Evolutionary conservation across 2,888 invertebrate genomes (phyloP).

Genomic region (Amblyjoppa proteus): DNA sequence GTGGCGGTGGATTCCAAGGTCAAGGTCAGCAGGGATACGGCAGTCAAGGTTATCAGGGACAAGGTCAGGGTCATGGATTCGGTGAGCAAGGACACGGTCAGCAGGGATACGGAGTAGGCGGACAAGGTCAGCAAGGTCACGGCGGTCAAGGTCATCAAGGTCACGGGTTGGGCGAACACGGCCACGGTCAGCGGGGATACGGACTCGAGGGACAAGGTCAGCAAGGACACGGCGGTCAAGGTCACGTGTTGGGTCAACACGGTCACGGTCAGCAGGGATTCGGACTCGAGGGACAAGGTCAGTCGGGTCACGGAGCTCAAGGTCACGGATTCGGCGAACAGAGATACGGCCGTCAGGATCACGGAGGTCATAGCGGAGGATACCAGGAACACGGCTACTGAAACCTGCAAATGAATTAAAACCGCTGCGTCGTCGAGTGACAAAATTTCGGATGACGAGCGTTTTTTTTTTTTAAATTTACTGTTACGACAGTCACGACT

Average conservation of each 20-base stretch:
- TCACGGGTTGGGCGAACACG: slow-evolving; percentile 75
- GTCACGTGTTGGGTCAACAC: slow-evolving; percentile 75
- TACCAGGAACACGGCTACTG: slow-evolving; percentile 34
- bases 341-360: slow-evolving; percentile 19
- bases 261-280: slow-evolving; percentile 70
- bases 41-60: slow-evolving; percentile 40
- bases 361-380: slow-evolving; percentile 42
- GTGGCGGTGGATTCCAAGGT: neutral
- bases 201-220: slow-evolving; percentile 34
- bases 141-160: slow-evolving; percentile 55
- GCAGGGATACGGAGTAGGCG: slow-evolving; percentile 61
- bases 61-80: slow-evolving; percentile 74
- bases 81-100: slow-evolving; percentile 69
- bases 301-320: slow-evolving; percentile 25
- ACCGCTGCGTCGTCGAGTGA: neutral
- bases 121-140: slow-evolving; percentile 24
- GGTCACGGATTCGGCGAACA: slow-evolving; percentile 75
- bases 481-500: neutral
- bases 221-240: slow-evolving; percentile 35
- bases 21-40: slow-evolving; percentile 66
- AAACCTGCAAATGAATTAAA: neutral
- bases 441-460: neutral
- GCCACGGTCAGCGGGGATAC: slow-evolving; percentile 69
- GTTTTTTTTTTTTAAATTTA: neutral
- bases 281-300: slow-evolving; percentile 29